Evolutionary conservation across 1,140 invertebrate genomes (phyloP), one percentile per base, ranked within the genome.

Genomic region (Oryctes rhinoceros): DNA sequence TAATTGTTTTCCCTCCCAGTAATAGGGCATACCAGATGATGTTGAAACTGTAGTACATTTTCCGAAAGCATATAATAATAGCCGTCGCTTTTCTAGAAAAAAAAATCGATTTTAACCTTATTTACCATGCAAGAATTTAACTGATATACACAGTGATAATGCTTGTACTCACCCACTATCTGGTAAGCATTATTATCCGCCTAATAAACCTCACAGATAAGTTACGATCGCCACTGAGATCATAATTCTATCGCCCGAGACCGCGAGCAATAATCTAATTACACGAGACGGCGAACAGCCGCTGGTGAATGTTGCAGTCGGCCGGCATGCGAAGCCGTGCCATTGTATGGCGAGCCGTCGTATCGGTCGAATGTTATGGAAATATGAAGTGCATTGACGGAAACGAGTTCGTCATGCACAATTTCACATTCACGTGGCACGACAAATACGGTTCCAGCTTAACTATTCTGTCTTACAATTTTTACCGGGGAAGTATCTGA

Each of bases 331-430:
- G 35, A 30, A 71, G 24, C 65, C 20, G 20, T 20, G 65, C 24
- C 20, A 24, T 59, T 59, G 53, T 71, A 37, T 24, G 65, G 24
- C 35, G 20, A 71, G 65, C 10, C 20, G 24, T 71, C 24, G 20
- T 59, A 59, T 20, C 65, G 65, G 35, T 71, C 65, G 65, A 71
- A 71, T 37, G 35, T 71, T 71, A 71, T 35, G 65, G 35, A 71
- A 71, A 71, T 71, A 71, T 30, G 65, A 71, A 71, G 35, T 20
- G 65, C 30, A 71, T 71, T 71, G 65, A 37, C 20, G 65, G 65
- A 71, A 71, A 71, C 65, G 20, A 24, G 65, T 37, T 13, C 65
- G 65, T 71, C 65, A 71, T 71, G 65, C 65, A 71, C 65, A 71
- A 71, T 71, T 71, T n/a, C 65, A 71, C 65, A 71, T 24, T 71